These are phyloP conservation scores for Dicrostonyx torquatus DNA, from an alignment of 2,797 vertebrate species.

Conservation along the genomic window DNA sequence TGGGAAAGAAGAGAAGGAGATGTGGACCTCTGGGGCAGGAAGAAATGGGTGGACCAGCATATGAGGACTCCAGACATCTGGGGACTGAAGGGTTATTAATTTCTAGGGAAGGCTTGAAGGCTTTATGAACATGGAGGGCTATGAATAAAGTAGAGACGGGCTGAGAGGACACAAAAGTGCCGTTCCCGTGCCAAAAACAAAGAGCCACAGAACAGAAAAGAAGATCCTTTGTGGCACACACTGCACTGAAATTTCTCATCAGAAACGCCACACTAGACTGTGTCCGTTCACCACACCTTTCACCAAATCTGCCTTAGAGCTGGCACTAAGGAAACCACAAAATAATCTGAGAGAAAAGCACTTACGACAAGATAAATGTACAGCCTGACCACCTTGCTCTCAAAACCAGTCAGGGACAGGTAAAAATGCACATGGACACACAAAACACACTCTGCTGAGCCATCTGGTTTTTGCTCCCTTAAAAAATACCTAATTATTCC, in stretches of 20 bases:
- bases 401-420: neutral
- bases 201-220: neutral
- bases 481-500: neutral
- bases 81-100: neutral
- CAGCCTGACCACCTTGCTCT: neutral
- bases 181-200: neutral
- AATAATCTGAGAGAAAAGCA: conserved; percentile 13
- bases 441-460: neutral
- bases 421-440: neutral
- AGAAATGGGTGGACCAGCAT: too few relatives aligned
- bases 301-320: neutral
- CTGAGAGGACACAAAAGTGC: neutral
- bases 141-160: neutral
- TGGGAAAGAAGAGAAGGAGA: neutral
- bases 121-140: neutral
- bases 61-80: neutral
- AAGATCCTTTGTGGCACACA: neutral
- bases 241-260: neutral
- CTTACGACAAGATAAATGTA: neutral
- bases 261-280: neutral
- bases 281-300: neutral
- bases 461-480: neutral
- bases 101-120: neutral
- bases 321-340: neutral
- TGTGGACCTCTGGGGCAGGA: neutral